A percentile compares a stretch with the other conserved stretches of the same genome.
Conservation (phyloP, 2,888 invertebrate species). For the Mesorhabditis spiculigera region DNA sequence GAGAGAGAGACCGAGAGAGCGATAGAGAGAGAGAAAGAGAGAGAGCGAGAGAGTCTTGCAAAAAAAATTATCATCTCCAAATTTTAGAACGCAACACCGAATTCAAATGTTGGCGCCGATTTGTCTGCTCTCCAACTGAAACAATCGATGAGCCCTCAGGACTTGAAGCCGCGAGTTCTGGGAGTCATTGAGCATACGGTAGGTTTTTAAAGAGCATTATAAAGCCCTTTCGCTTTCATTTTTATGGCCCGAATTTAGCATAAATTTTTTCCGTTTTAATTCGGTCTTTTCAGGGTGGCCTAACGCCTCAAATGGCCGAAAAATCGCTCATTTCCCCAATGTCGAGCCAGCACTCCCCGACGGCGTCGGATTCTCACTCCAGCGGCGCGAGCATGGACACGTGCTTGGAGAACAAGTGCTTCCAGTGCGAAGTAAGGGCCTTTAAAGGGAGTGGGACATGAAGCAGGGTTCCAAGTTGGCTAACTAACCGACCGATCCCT, state of each 20-base stretch:
- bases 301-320: slow-evolving; percentile 30
- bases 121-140: neutral
- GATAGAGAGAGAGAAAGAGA: too few species aligned
- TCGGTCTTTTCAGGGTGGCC: slow-evolving; percentile 19
- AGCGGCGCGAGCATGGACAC: slow-evolving; percentile 20
- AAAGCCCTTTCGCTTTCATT: too few species aligned
- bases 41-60: too few species aligned
- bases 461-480: too few species aligned
- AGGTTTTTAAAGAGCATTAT: neutral
- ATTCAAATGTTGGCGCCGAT: slow-evolving; percentile 3
- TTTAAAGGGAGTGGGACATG: too few species aligned
- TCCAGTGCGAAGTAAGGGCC: neutral
- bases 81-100: neutral
- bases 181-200: slow-evolving; percentile 6
- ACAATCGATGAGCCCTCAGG: neutral
- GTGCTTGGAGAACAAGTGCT: slow-evolving; percentile 4
- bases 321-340: slow-evolving; percentile 23
- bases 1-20: neutral
- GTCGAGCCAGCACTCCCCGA: slow-evolving; percentile 43
- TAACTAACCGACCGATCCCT: too few species aligned
- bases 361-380: slow-evolving; percentile 50
- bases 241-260: too few species aligned
- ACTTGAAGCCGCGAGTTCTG: neutral
- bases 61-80: neutral
- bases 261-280: neutral